Percentiles rank a stretch among this genome's conserved stretches.
phyloP scores from a whole-genome alignment of 2,113 vertebrate genomes.

The Forbesichthys agassizii region DNA sequence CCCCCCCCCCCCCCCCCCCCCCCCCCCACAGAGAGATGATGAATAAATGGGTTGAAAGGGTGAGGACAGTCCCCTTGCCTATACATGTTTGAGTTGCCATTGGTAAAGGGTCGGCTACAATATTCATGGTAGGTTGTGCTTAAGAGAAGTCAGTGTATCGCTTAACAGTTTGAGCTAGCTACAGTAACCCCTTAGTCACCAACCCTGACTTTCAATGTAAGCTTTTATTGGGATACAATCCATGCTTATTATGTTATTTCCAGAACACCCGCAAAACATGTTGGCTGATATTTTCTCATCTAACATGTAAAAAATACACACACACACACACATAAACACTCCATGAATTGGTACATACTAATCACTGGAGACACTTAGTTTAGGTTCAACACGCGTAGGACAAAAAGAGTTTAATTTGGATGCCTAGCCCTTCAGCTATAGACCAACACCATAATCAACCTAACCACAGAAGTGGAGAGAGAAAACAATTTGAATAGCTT shows the following conservation, averaged over 20 bases:
- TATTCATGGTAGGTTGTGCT: constrained; percentile 38
- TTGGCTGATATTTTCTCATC: neutral
- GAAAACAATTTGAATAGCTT: neutral
- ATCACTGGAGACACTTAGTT: constrained; percentile 49
- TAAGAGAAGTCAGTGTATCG: neutral
- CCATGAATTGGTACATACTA: constrained; percentile 50
- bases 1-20: too few relatives aligned
- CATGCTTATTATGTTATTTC: neutral
- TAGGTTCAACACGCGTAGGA: constrained; percentile 46
- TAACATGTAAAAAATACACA: constrained; percentile 5
- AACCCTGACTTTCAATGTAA: neutral
- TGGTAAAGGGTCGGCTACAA: constrained; percentile 28
- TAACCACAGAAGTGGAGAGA: constrained; percentile 48
- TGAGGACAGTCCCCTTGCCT: neutral
- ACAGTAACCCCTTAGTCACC: neutral
- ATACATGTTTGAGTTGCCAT: constrained; percentile 13
- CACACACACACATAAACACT: constrained; percentile 34
- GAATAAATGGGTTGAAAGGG: neutral
- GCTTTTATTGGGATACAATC: neutral
- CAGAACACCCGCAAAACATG: neutral
- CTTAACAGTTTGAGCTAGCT: neutral
- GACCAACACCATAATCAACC: constrained; percentile 70
- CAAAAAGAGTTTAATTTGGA: constrained; percentile 69
- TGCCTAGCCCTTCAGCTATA: constrained; percentile 67
- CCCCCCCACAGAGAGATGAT: neutral